Conservation (phyloP, 92 coral and sea anemone genomes). For the Epizoanthus stellaris region DNA sequence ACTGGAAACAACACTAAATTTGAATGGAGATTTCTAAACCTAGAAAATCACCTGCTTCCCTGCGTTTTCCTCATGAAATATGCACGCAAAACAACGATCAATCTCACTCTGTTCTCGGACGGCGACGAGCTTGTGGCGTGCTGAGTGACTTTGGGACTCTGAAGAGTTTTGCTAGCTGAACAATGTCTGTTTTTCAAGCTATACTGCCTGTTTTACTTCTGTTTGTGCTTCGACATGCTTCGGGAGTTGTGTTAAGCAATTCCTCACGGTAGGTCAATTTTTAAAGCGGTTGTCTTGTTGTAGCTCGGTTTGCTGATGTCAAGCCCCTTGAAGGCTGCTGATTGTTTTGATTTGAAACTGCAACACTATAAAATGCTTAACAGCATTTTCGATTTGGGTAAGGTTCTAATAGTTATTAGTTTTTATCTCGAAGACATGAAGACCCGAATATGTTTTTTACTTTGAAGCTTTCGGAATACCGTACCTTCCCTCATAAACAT, state of each 20-base stretch:
- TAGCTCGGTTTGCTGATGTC: too few relatives aligned
- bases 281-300: neutral
- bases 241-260: neutral
- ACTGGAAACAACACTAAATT: slow-evolving; percentile 26
- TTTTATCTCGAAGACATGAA: neutral
- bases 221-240: neutral
- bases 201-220: neutral
- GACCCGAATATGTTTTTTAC: neutral
- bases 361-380: neutral
- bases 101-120: slow-evolving; percentile 1
- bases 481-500: neutral
- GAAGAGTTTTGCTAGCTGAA: neutral
- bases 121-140: slow-evolving; percentile 1
- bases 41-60: slow-evolving; percentile 28
- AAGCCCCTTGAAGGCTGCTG: neutral
- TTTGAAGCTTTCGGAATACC: neutral
- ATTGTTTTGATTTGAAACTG: slow-evolving; percentile 3
- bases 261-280: neutral
- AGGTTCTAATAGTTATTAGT: neutral
- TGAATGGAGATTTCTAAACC: slow-evolving; percentile 29
- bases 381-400: neutral
- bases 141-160: slow-evolving; percentile 39
- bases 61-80: slow-evolving; percentile 29
- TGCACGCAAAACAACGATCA: slow-evolving; percentile 16
- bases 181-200: neutral